These are phyloP conservation scores for Cecidostiba fungosa DNA, from an alignment of 2,888 invertebrate genomes.

Conservation along the genomic window DNA sequence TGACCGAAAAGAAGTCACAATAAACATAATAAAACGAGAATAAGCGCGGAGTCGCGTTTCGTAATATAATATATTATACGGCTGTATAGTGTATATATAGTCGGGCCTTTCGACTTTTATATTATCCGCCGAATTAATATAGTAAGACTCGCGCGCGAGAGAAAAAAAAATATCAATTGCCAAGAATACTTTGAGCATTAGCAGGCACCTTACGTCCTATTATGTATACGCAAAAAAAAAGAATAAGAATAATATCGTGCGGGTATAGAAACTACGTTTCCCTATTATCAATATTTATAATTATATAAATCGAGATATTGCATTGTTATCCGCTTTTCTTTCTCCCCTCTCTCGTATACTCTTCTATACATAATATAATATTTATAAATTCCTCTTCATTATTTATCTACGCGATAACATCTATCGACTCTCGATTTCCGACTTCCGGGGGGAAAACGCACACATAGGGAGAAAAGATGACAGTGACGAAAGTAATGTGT, in stretches of 20 bases:
- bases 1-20: constrained; percentile 28
- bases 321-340: constrained; percentile 55
- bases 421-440: constrained; percentile 62
- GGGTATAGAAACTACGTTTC: constrained; percentile 74
- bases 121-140: not conserved
- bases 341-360: constrained; percentile 25
- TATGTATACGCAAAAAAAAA: constrained; percentile 67
- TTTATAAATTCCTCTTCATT: constrained; percentile 63
- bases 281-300: constrained; percentile 58
- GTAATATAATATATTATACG: not conserved
- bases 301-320: constrained; percentile 63
- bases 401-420: constrained; percentile 64
- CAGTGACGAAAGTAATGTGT: constrained; percentile 55
- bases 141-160: constrained; percentile 4
- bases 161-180: constrained; percentile 62
- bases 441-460: constrained; percentile 45
- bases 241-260: constrained; percentile 73
- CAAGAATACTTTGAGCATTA: constrained; percentile 76
- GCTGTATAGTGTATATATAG: not conserved
- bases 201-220: constrained; percentile 75
- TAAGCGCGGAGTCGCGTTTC: constrained; percentile 17
- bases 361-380: constrained; percentile 63
- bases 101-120: not conserved
- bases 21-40: constrained; percentile 25
- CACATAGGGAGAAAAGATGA: constrained; percentile 36